These are phyloP conservation scores for Hydrozoanthus tunicans DNA, from an alignment of 64 coral and sea anemone species.

Conservation along the genomic window DNA sequence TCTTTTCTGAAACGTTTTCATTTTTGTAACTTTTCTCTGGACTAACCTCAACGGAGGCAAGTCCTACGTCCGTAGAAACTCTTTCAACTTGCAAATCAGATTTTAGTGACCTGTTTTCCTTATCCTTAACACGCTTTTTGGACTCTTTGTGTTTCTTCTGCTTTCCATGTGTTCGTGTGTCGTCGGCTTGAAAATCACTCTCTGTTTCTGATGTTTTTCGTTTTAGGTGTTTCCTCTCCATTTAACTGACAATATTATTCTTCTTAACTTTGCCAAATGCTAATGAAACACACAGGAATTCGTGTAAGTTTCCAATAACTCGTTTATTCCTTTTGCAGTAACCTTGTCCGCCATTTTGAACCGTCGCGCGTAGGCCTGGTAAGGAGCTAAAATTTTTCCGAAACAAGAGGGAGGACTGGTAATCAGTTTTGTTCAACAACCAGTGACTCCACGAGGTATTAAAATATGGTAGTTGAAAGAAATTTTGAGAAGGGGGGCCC, in stretches of 20 bases:
- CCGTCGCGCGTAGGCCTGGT: background rate
- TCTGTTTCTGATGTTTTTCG: slow-evolving; percentile 16
- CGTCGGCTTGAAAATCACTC: background rate
- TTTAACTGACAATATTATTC: background rate
- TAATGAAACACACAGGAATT: background rate
- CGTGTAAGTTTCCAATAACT: background rate
- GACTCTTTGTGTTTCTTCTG: background rate
- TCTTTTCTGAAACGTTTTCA: background rate
- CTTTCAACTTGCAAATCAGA: background rate
- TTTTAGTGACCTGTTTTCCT: background rate
- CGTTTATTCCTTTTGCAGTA: no score
- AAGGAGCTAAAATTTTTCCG: background rate
- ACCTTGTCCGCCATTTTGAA: slow-evolving; percentile 55
- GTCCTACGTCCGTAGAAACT: background rate
- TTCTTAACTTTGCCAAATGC: background rate
- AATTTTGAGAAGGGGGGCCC: no score
- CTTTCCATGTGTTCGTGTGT: background rate
- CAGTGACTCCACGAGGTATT: no score
- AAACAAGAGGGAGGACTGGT: no score
- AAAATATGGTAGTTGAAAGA: no score
- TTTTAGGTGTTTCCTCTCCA: slow-evolving; percentile 28
- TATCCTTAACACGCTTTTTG: background rate
- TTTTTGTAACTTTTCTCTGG: background rate
- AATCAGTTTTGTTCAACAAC: no score
- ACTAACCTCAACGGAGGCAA: background rate